Percentiles rank a stretch among this genome's conserved stretches.
Conservation (phyloP, 2,797 vertebrate species). For the Pseudochaenichthys georgianus region DNA sequence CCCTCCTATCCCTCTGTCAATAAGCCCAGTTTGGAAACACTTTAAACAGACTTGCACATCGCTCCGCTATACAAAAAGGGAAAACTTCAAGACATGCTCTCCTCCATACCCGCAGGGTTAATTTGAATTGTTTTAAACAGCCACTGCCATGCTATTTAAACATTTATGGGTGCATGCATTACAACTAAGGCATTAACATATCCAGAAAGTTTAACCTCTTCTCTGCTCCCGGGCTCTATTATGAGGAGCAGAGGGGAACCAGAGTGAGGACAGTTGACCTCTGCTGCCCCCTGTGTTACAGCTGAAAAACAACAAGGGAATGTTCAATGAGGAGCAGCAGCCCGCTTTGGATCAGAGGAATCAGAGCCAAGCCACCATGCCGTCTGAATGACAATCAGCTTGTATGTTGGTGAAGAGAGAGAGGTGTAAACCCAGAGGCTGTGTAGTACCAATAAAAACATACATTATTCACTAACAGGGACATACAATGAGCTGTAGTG, state of each 20-base stretch:
- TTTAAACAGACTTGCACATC: conserved; percentile 79
- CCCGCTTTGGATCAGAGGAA: conserved; percentile 70
- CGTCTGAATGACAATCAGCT: conserved; percentile 77
- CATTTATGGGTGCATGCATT: conserved; percentile 85
- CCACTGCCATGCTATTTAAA: conserved; percentile 81
- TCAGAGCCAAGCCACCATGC: conserved; percentile 60
- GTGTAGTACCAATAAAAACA: conserved; percentile 75
- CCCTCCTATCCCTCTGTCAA: conserved; percentile 77
- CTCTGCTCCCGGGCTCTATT: conserved; percentile 47
- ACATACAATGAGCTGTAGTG: conserved; percentile 50
- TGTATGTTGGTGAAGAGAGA: conserved; percentile 62
- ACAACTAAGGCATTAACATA: conserved; percentile 80
- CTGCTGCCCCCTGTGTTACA: conserved; percentile 82
- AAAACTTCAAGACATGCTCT: conserved; percentile 75
- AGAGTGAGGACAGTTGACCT: conserved; percentile 75
- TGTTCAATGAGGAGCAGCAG: conserved; percentile 65
- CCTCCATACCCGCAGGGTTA: conserved; percentile 81
- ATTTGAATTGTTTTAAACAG: conserved; percentile 86
- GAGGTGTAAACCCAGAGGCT: conserved; percentile 61
- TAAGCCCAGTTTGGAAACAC: conserved; percentile 79
- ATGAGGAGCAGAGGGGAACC: conserved; percentile 42
- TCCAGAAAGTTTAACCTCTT: conserved; percentile 75
- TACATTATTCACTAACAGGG: conserved; percentile 71
- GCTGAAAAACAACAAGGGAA: conserved; percentile 75
- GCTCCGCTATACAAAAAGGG: conserved; percentile 59